A percentile compares a stretch with the other conserved stretches of the same genome.
Evolutionary conservation across 2,113 vertebrate species (phyloP).

Genomic region (Carettochelys insculpta): DNA sequence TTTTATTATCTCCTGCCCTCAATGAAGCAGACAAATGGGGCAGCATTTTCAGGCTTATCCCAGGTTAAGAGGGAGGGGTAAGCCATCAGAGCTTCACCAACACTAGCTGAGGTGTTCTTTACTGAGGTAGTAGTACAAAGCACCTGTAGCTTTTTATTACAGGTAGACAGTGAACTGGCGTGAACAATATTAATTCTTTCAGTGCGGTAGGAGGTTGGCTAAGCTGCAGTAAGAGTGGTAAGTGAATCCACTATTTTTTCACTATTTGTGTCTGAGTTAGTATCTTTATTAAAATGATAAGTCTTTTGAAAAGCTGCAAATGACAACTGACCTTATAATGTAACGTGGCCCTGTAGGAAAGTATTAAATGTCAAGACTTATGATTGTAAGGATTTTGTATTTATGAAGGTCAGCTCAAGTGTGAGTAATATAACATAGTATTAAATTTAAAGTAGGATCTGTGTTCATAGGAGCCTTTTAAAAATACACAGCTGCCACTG

Average conservation of each 20-base stretch:
- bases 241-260: conserved; percentile 57
- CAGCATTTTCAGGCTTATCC: background rate
- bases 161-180: background rate
- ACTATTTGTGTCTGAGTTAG: conserved; percentile 43
- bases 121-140: conserved; percentile 10
- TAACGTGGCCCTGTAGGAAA: conserved; percentile 70
- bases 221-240: background rate
- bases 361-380: conserved; percentile 74
- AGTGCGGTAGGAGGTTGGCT: background rate
- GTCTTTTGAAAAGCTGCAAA: conserved; percentile 60
- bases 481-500: conserved; percentile 55
- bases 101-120: conserved; percentile 4
- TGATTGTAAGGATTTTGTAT: conserved; percentile 73
- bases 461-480: conserved; percentile 60
- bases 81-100: conserved; percentile 18
- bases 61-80: conserved; percentile 8
- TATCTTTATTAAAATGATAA: conserved; percentile 76
- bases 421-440: conserved; percentile 65
- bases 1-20: background rate
- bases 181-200: conserved; percentile 5
- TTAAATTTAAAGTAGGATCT: conserved; percentile 60
- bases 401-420: conserved; percentile 78
- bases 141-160: background rate
- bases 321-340: conserved; percentile 76
- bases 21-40: background rate